Percentiles rank a stretch among this genome's conserved stretches.
These are phyloP conservation scores for Panagrolaimus sp. DNA, from an alignment of 1,140 invertebrate genomes.

Conservation along the genomic window DNA sequence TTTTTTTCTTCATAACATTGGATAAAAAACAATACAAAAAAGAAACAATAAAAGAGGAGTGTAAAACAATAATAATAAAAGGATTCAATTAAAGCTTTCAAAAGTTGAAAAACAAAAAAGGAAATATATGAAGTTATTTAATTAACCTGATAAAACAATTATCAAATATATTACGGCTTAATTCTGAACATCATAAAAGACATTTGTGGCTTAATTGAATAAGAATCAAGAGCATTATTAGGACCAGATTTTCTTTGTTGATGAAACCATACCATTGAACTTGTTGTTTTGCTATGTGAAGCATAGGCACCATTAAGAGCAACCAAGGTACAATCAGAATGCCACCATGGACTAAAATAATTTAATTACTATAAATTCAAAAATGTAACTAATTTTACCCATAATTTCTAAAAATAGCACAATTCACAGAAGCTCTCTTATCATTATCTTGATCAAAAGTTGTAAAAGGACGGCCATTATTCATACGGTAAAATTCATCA, in stretches of 20 bases:
- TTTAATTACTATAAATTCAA: background rate
- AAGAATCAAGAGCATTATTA: background rate
- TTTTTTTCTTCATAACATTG: too few relatives aligned
- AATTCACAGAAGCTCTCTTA: conserved; percentile 10
- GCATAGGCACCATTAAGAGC: conserved; percentile 24
- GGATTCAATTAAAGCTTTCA: too few relatives aligned
- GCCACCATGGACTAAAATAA: conserved; percentile 25
- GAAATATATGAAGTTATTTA: too few relatives aligned
- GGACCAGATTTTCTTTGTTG: conserved; percentile 1
- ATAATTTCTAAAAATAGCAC: conserved; percentile 13
- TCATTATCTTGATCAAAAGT: conserved; percentile 27
- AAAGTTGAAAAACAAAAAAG: too few relatives aligned
- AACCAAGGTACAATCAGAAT: conserved; percentile 21
- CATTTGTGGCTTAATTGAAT: conserved; percentile 20
- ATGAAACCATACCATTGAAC: conserved; percentile 1
- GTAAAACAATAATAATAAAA: too few relatives aligned
- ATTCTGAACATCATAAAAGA: conserved; percentile 26
- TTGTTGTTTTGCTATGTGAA: background rate
- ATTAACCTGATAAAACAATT: too few relatives aligned
- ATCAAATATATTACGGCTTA: background rate
- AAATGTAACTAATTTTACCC: conserved; percentile 8
- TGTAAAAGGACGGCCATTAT: conserved; percentile 17
- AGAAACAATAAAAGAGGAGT: too few relatives aligned
- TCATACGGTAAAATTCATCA: conserved; percentile 19
- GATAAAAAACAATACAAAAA: too few relatives aligned